A percentile compares a stretch with the other conserved stretches of the same genome.
phyloP scores from a whole-genome alignment of 2,888 invertebrate genomes.

The Lobophora halterata region DNA sequence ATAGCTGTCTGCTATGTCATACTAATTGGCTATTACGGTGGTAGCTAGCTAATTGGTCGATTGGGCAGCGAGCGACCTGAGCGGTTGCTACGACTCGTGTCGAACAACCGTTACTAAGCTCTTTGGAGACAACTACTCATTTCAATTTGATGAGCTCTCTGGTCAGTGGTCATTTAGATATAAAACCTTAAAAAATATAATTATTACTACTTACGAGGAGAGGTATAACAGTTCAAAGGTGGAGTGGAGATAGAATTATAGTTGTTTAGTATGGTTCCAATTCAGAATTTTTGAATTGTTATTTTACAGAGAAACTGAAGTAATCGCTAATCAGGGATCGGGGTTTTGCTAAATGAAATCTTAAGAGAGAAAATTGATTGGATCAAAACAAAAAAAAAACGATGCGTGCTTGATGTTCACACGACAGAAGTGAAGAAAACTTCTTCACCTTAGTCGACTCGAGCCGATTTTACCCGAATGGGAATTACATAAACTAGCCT shows the following conservation, averaged over 20 bases:
- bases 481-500: too few species aligned
- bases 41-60: constrained; percentile 32
- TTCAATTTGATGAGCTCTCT: constrained; percentile 49
- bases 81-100: constrained; percentile 48
- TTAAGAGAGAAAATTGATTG: constrained; percentile 2
- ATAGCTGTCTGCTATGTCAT: constrained; percentile 26
- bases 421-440: too few species aligned
- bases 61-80: constrained; percentile 26
- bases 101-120: constrained; percentile 45
- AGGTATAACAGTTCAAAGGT: constrained; percentile 15
- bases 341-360: too few species aligned
- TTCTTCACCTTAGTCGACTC: too few species aligned
- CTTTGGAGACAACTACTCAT: constrained; percentile 46
- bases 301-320: too few species aligned
- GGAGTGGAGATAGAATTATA: too few species aligned
- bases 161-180: constrained; percentile 37
- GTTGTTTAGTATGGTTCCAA: too few species aligned
- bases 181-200: constrained; percentile 39
- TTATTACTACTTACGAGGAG: constrained; percentile 20
- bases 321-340: too few species aligned
- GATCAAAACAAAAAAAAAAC: too few species aligned
- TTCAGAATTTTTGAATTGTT: too few species aligned
- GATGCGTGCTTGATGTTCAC: too few species aligned
- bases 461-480: too few species aligned
- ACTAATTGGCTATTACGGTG: constrained; percentile 30